Evolutionary conservation across 1,140 invertebrate species (phyloP), one percentile per base, ranked within the genome.

Genomic region (Gonioctena quinquepunctata): DNA sequence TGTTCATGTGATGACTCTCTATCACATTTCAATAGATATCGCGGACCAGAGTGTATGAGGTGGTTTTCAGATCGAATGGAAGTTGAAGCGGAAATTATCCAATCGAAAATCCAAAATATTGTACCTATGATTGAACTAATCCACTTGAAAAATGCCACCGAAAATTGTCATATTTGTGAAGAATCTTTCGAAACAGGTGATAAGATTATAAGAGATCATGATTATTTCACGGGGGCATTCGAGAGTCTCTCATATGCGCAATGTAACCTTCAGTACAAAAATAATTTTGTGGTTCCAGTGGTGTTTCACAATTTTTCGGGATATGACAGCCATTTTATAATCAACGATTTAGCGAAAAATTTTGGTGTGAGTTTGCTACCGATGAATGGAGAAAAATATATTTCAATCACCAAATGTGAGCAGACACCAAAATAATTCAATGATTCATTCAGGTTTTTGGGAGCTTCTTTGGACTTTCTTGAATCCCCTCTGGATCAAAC

Each of bases 1-100:
- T 59, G 65, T 59, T 67, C n/a, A 1, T 67, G 28, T 19, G 54
- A 67, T 42, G 49, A 67, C 23, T 57, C 65, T 6, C 27, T 67
- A 13, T 59, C 65, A 11, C 54, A 23, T 59, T 67, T 21, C 54
- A 21, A 33, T 3, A 67, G 52, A n/a, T 33, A 59, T 67, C 22
- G 16, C 8, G 25, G 65, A 28, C 5, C n/a, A 18, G 54, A 21
- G 19, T 67, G 54, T 57, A 57, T 67, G 21, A 16, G 16, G 7
- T 52, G 33, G 3, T 66, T 66, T 66, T n/a, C 26, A 7, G 13
- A 28, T 2, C 7, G 16, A 52, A 16, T 66, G 28, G 28, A 33
- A 2, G 8, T 33, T 33, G 28, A 33, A 33, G 52, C 52, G 4
- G 11, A 56, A 21, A 6, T 56, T 0, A 56, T 56, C 19, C 19